Conservation (phyloP, 2,797 vertebrate genomes). For the Xenopus petersii region DNA sequence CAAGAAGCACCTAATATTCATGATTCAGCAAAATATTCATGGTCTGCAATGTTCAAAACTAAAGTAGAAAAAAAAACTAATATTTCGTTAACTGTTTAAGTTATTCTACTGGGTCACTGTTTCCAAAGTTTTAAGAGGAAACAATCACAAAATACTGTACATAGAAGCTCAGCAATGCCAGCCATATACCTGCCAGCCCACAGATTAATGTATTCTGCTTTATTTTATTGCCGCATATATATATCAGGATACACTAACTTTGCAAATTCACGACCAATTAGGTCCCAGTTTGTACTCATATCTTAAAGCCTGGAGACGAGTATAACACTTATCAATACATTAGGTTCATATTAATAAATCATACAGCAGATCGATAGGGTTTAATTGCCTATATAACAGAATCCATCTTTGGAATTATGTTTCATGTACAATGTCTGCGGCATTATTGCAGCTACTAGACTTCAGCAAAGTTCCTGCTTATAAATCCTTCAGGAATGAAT, state of each 20-base stretch:
- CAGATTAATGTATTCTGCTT: background rate
- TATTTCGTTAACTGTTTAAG: no score
- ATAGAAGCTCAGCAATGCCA: background rate
- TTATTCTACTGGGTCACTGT: no score
- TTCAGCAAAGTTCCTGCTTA: constrained; percentile 32
- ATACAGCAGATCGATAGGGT: constrained; percentile 25
- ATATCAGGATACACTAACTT: constrained; percentile 3
- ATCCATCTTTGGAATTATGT: constrained; percentile 32
- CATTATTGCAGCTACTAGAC: constrained; percentile 28
- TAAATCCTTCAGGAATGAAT: constrained; percentile 48
- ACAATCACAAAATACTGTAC: background rate
- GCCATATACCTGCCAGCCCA: background rate
- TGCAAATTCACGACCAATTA: constrained; percentile 14
- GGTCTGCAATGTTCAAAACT: no score
- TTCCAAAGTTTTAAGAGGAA: background rate
- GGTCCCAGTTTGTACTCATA: constrained; percentile 1
- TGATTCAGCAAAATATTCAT: no score
- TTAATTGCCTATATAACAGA: constrained; percentile 38
- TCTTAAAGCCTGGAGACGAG: constrained; percentile 20
- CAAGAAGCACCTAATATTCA: no score
- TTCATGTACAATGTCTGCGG: constrained; percentile 23
- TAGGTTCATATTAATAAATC: constrained; percentile 42
- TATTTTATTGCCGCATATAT: constrained; percentile 10
- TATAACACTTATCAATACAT: constrained; percentile 39
- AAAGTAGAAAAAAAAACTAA: no score